Evolutionary conservation across 2,888 invertebrate species (phyloP), one percentile per base, ranked within the genome.

Genomic region (Drosophila tanythrix): DNA sequence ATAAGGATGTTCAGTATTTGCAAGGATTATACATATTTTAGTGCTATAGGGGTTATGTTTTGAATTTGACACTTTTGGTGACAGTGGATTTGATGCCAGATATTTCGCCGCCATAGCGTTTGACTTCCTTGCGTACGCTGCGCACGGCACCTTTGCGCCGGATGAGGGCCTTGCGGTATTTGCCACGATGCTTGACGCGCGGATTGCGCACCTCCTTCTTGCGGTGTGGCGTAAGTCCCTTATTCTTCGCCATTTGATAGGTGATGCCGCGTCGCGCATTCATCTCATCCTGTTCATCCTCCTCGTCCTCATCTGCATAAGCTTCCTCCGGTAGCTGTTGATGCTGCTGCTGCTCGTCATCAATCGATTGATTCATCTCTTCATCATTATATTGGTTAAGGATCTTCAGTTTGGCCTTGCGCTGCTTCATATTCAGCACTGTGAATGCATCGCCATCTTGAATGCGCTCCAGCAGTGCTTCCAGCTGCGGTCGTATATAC

Each of bases 181-280:
- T 99, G 82, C 96, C 96, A 85, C 97, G 96, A 92, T 99, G 97
- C 93, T 98, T 99, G 7, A 99, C 98, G 89, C 99, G 95, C 0
- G 99, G 99, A 94, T 99, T 99, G 75, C 98, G 95, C 84, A 96
- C 95, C 90, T 98, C 98, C 93, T 98, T 99, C 93, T 97, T 98
- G 76, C 98, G 95, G 82, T 96, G 95, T 0, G 98, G 98, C 43
- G 96, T 98, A 25, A 99, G 94, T 21, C 99, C 99, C 93, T 98
- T 99, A 92, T 99, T 99, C 93, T 99, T 99, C 27, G 97, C 96
- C 91, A 99, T 99, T 95, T 98, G 95, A 92, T 98, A 98, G 3
- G 97, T 98, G 77, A 99, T 98, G 61, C 95, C 95, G 84, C 99
- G 95, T 91, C 98, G 98, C 1, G 77, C 89, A 18, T 87, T 83